phyloP scores from a whole-genome alignment of 2,888 invertebrate species.

The Clepsis dumicolana region DNA sequence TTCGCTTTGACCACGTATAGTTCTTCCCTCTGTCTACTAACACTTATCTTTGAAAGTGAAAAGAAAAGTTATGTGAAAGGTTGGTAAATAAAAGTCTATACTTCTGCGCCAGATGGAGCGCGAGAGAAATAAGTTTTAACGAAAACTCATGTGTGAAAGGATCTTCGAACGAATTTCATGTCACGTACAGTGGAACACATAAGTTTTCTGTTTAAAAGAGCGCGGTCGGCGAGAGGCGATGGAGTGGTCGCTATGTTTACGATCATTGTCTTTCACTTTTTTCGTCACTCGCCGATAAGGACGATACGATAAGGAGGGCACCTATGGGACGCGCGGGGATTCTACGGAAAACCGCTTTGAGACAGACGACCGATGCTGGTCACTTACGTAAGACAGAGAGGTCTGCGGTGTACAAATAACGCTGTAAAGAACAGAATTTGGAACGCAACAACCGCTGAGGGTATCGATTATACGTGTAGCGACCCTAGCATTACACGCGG shows the following conservation, averaged over 20 bases:
- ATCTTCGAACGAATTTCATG: conserved; percentile 27
- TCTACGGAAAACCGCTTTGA: conserved; percentile 24
- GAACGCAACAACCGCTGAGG: conserved; percentile 10
- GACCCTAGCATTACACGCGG: too few species aligned
- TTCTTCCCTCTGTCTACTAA: conserved; percentile 19
- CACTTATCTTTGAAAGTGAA: conserved; percentile 33
- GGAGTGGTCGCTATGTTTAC: conserved; percentile 20
- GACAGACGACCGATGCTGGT: background rate
- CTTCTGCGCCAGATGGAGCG: conserved; percentile 24
- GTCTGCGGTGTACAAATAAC: conserved; percentile 4
- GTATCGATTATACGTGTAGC: conserved; percentile 23
- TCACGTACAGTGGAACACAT: conserved; percentile 40
- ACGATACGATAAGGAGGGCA: conserved; percentile 7
- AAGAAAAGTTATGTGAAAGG: conserved; percentile 39
- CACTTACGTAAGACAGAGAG: background rate
- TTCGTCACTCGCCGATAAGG: conserved; percentile 12
- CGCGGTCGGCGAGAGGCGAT: conserved; percentile 11
- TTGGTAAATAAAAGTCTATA: conserved; percentile 42
- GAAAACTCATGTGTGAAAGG: conserved; percentile 23
- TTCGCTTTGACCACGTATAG: conserved; percentile 1
- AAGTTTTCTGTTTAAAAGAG: conserved; percentile 39
- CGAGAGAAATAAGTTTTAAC: conserved; percentile 35
- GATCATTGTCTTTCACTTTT: conserved; percentile 29
- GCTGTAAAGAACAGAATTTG: conserved; percentile 26
- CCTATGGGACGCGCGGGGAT: background rate